A percentile compares a stretch with the other conserved stretches of the same genome.
Evolutionary conservation across 2,888 invertebrate genomes (phyloP).

Genomic region (Drosophila quasianomalipes): DNA sequence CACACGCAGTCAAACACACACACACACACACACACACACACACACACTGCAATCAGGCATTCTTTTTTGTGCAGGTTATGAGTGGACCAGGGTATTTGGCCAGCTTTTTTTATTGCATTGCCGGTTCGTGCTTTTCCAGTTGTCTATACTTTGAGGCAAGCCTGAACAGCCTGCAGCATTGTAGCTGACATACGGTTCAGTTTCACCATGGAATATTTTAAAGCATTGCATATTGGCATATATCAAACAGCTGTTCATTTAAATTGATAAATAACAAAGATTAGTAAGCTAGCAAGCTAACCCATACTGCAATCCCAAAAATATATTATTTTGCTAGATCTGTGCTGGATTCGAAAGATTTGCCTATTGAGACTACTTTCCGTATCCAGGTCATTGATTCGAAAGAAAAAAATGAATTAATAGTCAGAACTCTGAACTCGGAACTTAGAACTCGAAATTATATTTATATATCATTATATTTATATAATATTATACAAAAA

Average conservation of each 20-base stretch:
- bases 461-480: background rate
- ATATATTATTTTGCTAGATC: background rate
- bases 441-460: background rate
- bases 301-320: background rate
- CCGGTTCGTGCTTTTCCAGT: conserved; percentile 24
- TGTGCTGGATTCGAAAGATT: background rate
- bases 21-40: conserved; percentile 7
- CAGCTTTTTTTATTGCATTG: conserved; percentile 33
- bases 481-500: too few species aligned
- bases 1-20: conserved; percentile 22
- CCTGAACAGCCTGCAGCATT: background rate
- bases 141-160: conserved; percentile 13
- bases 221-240: conserved; percentile 26
- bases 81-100: conserved; percentile 24
- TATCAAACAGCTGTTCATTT: conserved; percentile 39
- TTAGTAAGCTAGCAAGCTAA: too few species aligned
- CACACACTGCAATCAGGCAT: conserved; percentile 60
- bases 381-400: background rate
- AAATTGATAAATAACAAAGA: conserved; percentile 40
- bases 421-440: background rate
- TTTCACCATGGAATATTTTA: background rate
- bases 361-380: background rate
- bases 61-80: conserved; percentile 21
- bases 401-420: background rate
- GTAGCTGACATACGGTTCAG: background rate